Base-by-base conservation (phyloP, 2,113 vertebrate genomes). In the Nanorana parkeri region DNA sequence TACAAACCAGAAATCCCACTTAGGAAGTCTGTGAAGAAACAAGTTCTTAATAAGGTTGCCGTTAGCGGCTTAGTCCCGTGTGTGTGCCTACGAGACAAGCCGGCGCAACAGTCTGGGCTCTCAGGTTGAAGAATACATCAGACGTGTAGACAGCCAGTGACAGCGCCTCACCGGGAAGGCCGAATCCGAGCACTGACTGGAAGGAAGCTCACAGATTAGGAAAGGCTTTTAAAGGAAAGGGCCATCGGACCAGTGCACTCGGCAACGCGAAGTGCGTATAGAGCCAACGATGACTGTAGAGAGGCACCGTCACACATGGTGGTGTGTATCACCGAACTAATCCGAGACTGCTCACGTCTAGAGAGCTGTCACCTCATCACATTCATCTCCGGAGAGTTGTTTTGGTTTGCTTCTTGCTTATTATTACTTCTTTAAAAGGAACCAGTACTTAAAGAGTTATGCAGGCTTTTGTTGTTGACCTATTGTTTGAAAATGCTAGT, bases 201-300 rank as follows among this genome's bases (percentile, higher is more conserved):
- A 54, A 54, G 68, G 68, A 54, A 28, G 54, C 26, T 24, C 68
- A 71, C 68, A 71, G 19, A 71, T 52, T 71, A 23, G 47, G 19
- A 71, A 54, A 17, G 1, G 47, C 16, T 69, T 52, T 19, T 47
- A 15, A 69, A 51, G 41, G 6, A 51, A 24, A 6, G 67, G 52
- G 41, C 16, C 4, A 52, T 69, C 13, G 24, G 47, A 54, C 41
- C 4, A 41, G 68, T 26, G 41, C 68, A 5, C 68, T 1, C 11
- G 15, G 68, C 68, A 52, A 47, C 17, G n/a, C 7, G 11, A 24
- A 17, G 68, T 52, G 21, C 54, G 47, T 19, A 28, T 10, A 17
- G 19, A 19, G 17, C 65, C 65, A 1, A 28, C 41, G 17, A 11
- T 11, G 21, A 24, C 56, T 19, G 16, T 26, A 26, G 64, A n/a